phyloP scores from a whole-genome alignment of 2,888 invertebrate genomes.

The Steinernema hermaphroditum region DNA sequence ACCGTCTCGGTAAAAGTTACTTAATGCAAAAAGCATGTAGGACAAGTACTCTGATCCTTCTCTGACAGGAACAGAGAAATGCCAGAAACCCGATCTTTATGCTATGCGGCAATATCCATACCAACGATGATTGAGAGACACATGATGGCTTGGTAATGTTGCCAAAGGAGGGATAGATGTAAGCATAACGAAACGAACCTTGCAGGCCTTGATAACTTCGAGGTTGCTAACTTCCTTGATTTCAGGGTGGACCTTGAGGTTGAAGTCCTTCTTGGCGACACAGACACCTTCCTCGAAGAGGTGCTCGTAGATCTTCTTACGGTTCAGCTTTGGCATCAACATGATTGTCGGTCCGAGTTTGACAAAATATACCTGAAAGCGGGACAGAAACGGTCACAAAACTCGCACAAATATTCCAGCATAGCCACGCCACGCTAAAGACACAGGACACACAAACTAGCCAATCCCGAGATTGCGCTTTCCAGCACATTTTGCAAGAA shows the following conservation, averaged over 20 bases:
- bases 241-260: slow-evolving; percentile 95
- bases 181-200: slow-evolving; percentile 70
- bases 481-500: too few species aligned
- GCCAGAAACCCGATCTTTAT: neutral
- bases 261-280: slow-evolving; percentile 98
- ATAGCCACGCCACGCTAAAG: too few species aligned
- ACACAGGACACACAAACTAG: too few species aligned
- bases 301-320: slow-evolving; percentile 93
- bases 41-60: neutral
- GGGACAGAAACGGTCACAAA: too few species aligned
- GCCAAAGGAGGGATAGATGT: neutral
- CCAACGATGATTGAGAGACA: slow-evolving; percentile 16
- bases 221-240: slow-evolving; percentile 91
- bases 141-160: slow-evolving; percentile 33
- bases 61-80: neutral
- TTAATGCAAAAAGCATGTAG: slow-evolving; percentile 14
- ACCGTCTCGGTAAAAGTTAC: neutral
- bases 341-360: slow-evolving; percentile 70
- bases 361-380: neutral
- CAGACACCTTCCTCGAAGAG: slow-evolving; percentile 84
- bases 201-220: slow-evolving; percentile 96
- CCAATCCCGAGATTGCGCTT: too few species aligned
- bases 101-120: slow-evolving; percentile 14
- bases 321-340: slow-evolving; percentile 99
- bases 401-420: too few species aligned